Conservation (phyloP, 1,140 invertebrate genomes). For the Meteorus sp. region DNA sequence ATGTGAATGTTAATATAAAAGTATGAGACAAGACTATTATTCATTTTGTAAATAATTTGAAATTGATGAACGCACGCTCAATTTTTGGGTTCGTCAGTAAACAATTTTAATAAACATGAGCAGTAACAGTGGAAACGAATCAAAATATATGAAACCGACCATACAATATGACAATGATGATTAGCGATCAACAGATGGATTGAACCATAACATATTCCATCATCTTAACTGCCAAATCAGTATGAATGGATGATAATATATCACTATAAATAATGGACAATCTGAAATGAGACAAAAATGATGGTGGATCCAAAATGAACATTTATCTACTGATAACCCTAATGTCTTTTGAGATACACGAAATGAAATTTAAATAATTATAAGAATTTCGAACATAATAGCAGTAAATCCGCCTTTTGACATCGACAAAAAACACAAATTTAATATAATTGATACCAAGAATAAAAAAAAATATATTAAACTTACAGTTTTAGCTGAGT, state of each 20-base stretch:
- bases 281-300: conserved; percentile 25
- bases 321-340: too few species aligned
- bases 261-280: conserved; percentile 3
- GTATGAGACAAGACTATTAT: neutral
- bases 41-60: too few species aligned
- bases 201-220: too few species aligned
- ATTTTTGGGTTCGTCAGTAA: too few species aligned
- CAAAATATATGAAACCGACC: too few species aligned
- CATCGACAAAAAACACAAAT: conserved; percentile 30
- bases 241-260: conserved; percentile 9
- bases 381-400: conserved; percentile 34
- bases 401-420: conserved; percentile 30
- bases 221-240: too few species aligned
- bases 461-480: conserved; percentile 38
- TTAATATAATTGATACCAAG: conserved; percentile 42
- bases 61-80: too few species aligned
- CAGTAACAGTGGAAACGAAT: too few species aligned
- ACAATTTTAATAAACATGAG: too few species aligned
- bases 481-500: conserved; percentile 39
- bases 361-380: conserved; percentile 34
- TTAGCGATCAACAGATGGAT: too few species aligned
- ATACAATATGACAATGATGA: too few species aligned
- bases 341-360: conserved; percentile 32
- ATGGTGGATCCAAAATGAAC: too few species aligned
- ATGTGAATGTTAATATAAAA: conserved; percentile 6